Percentiles rank a stretch among this genome's conserved stretches.
These are phyloP conservation scores for Mormyrus lacerda DNA, from an alignment of 2,113 vertebrate species.

Conservation along the genomic window DNA sequence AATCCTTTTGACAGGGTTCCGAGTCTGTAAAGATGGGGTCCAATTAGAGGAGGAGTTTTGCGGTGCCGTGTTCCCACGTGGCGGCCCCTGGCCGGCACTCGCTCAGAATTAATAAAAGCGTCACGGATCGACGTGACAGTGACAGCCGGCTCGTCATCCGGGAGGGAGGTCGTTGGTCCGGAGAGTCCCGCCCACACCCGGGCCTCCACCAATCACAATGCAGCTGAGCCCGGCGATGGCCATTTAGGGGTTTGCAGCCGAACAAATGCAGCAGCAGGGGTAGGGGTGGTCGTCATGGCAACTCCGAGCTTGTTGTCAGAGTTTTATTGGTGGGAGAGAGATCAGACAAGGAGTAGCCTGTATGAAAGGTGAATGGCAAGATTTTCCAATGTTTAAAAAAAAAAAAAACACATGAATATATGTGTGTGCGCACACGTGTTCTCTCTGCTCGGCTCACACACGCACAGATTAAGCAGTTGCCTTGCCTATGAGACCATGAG, in stretches of 20 bases:
- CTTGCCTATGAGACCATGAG: neutral
- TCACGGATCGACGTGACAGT: neutral
- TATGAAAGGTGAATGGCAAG: neutral
- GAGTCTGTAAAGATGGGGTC: neutral
- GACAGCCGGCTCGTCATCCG: neutral
- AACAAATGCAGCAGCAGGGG: neutral
- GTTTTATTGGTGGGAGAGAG: constrained; percentile 10
- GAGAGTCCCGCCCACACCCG: neutral
- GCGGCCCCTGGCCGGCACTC: neutral
- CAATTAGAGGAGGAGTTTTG: neutral
- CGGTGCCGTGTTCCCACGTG: neutral
- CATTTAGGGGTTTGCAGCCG: constrained; percentile 9
- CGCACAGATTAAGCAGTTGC: neutral
- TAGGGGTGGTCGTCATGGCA: constrained; percentile 29
- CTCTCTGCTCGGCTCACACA: neutral
- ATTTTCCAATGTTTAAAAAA: neutral
- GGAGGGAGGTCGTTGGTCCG: neutral
- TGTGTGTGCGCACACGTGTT: neutral
- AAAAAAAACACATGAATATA: neutral
- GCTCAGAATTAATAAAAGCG: neutral
- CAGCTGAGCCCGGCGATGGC: neutral
- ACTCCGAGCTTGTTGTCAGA: constrained; percentile 18
- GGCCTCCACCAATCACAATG: constrained; percentile 8
- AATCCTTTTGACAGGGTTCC: neutral
- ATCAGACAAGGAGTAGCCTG: constrained; percentile 26